Percentiles rank a stretch among this genome's conserved stretches.
These are phyloP conservation scores for Octopus sinensis DNA, from an alignment of 1,140 invertebrate genomes.

Conservation along the genomic window DNA sequence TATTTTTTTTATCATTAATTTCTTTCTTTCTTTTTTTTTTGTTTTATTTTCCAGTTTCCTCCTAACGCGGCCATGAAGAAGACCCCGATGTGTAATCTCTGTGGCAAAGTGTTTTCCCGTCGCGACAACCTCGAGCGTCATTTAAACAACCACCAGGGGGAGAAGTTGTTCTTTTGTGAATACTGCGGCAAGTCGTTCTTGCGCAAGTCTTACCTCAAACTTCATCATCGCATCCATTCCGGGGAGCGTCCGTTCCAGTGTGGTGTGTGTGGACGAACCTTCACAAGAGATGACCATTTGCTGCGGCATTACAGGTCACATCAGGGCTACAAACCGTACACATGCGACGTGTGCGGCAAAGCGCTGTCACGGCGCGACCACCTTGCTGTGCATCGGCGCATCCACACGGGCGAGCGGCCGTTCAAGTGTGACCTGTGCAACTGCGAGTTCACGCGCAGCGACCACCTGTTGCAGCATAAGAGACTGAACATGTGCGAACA, in stretches of 20 bases:
- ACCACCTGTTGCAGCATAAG: neutral
- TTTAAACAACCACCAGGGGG: neutral
- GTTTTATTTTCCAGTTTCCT: no score
- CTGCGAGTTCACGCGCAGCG: neutral
- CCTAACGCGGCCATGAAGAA: neutral
- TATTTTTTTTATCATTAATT: no score
- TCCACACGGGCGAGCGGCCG: constrained; percentile 31
- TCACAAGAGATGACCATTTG: constrained; percentile 96
- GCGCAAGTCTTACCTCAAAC: constrained; percentile 82
- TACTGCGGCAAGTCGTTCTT: constrained; percentile 95
- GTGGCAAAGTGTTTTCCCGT: neutral
- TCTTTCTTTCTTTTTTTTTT: no score
- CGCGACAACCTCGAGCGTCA: neutral
- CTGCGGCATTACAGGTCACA: constrained; percentile 98
- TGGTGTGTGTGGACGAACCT: constrained; percentile 94
- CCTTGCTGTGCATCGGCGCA: constrained; percentile 57
- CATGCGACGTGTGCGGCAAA: constrained; percentile 85
- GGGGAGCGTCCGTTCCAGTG: constrained; percentile 99
- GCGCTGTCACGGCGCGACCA: constrained; percentile 67
- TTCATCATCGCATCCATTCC: constrained; percentile 82
- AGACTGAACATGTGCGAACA: neutral
- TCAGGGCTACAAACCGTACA: constrained; percentile 95
- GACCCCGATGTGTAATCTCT: neutral
- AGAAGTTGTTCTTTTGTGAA: constrained; percentile 65
- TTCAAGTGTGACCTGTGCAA: constrained; percentile 43